These are phyloP conservation scores for Melipona bicolor DNA, from an alignment of 2,888 invertebrate genomes.

Conservation along the genomic window DNA sequence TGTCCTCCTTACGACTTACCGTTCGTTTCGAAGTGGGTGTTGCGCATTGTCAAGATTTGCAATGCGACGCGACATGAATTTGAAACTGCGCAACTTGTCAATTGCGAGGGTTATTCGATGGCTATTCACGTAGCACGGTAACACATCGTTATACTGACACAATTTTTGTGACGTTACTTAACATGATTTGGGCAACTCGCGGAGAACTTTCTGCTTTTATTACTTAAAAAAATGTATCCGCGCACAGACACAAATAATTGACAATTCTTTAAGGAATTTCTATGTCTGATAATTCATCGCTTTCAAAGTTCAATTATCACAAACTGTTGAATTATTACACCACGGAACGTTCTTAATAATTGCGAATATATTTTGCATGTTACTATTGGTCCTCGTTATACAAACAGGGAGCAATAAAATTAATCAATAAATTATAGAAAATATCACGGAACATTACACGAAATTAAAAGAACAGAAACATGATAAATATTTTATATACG, in stretches of 20 bases:
- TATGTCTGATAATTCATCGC: not conserved
- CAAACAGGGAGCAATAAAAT: not conserved
- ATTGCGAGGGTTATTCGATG: constrained; percentile 8
- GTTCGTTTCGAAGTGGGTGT: constrained; percentile 61
- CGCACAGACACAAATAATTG: not conserved
- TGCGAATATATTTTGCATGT: too few relatives aligned
- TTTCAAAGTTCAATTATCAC: not conserved
- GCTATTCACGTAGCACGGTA: not conserved
- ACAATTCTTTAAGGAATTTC: not conserved
- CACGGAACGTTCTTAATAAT: too few relatives aligned
- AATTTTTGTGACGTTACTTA: constrained; percentile 2
- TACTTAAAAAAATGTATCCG: not conserved
- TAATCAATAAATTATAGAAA: not conserved
- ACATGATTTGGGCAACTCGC: not conserved
- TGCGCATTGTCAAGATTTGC: constrained; percentile 32
- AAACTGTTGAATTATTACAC: too few relatives aligned
- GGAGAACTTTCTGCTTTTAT: not conserved
- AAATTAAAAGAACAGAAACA: not conserved
- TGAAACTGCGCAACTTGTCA: constrained; percentile 9
- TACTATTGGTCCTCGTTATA: not conserved
- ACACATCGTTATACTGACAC: not conserved
- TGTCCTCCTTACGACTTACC: constrained; percentile 64
- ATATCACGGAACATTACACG: not conserved
- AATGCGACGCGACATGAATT: constrained; percentile 41
- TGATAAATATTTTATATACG: too few relatives aligned